Evolutionary conservation across 2,888 invertebrate genomes (phyloP), one percentile per base, ranked within the genome.

Genomic region (Drosophila picticornis): DNA sequence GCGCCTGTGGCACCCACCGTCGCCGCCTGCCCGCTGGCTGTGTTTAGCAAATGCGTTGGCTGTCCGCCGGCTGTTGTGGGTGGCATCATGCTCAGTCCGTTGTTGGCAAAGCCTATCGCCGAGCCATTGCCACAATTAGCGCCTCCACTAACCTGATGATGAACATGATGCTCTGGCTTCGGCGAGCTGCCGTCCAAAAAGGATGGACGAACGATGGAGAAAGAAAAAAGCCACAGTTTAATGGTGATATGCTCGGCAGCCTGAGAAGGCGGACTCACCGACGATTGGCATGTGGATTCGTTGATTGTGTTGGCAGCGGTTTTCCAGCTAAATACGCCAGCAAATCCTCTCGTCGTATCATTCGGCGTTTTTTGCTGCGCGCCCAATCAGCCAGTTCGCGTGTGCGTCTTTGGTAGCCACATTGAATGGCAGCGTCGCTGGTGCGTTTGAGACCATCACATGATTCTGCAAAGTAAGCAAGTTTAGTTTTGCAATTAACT

Each of bases 381-480:
- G 96, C 96, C 97, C 96, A 97, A 86, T 96, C 95, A 83, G 96
- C 94, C 87, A 97, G 93, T 94, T 97, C 97, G 92, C 95, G 95
- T 90, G 96, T 96, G 89, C 96, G 94, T 91, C 95, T 95, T 92
- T 96, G 96, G 92, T 95, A 95, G 72, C 96, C 97, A 92, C 94
- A 95, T 90, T 96, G 96, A 81, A 95, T 94, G 48, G 96, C 96
- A 85, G 96, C 91, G 83, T 97, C 96, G 86, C 95, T 95, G 83
- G 95, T 95, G 88, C 95, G 94, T 88, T 95, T 94, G 85, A 96
- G 94, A 77, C 95, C 95, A 90, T 96, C 96, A 90, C 95, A 94
- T 65, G 96, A 96, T 93, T 96, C 97, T 96, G 61, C 3, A 51
- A 50, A 7, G 22, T 16, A 3, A 46, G 4, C 9, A 22, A 40